Evolutionary conservation across 2,888 invertebrate genomes (phyloP).

Genomic region (Trachelus stipa): DNA sequence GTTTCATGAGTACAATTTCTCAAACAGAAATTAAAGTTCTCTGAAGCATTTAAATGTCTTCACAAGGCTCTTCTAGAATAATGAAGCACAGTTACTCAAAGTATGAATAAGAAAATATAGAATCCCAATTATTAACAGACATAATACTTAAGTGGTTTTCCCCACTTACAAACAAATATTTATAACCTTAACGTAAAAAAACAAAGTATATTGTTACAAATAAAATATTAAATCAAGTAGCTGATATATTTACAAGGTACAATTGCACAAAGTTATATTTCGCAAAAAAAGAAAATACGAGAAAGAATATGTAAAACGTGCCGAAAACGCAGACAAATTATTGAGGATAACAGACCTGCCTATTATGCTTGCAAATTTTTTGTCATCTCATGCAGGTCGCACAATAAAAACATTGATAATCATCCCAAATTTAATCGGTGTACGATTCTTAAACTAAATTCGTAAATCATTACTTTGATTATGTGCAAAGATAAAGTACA

Average conservation of each 20-base stretch:
- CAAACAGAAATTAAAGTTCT: not conserved
- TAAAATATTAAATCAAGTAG: not conserved
- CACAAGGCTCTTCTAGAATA: not conserved
- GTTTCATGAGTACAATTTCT: conserved; percentile 9
- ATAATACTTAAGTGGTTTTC: not conserved
- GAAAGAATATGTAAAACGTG: not conserved
- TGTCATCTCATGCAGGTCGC: not conserved
- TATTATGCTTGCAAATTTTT: not conserved
- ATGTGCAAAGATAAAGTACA: not conserved
- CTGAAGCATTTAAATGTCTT: not conserved
- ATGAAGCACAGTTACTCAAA: not conserved
- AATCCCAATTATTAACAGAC: not conserved
- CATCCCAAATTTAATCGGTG: not conserved
- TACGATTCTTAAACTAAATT: not conserved
- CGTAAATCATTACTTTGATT: not conserved
- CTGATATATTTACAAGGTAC: not conserved
- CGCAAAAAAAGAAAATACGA: not conserved
- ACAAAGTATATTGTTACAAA: not conserved
- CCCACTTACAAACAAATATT: not conserved
- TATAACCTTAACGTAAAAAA: not conserved
- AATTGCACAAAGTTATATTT: not conserved
- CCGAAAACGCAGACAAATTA: not conserved
- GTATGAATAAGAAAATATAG: not conserved
- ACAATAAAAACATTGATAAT: not conserved
- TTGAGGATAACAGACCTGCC: not conserved